A percentile compares a stretch with the other conserved stretches of the same genome.
Evolutionary conservation across 2,797 vertebrate genomes (phyloP).

Genomic region (Galaxias olidus): DNA sequence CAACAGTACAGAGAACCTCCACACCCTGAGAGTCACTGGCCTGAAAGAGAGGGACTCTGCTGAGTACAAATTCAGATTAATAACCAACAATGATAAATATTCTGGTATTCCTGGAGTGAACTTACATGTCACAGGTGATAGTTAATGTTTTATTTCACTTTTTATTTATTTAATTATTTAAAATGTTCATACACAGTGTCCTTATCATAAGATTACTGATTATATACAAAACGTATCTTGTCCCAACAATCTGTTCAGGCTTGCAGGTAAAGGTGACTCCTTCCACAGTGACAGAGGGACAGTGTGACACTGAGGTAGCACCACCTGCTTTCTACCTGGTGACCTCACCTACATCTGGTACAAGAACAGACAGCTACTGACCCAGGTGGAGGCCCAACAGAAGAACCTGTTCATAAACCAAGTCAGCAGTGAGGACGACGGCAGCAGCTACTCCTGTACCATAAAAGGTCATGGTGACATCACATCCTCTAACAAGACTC

Average conservation of each 20-base stretch:
- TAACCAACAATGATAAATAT: background rate
- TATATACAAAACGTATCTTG: too few relatives aligned
- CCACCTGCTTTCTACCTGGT: background rate
- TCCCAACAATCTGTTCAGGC: background rate
- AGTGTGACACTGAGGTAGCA: conserved; percentile 1
- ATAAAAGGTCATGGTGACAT: background rate
- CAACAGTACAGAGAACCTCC: background rate
- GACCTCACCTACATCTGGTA: conserved; percentile 17
- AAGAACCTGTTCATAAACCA: rapidly evolving
- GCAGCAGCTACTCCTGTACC: conserved; percentile 31
- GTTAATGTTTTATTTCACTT: too few relatives aligned
- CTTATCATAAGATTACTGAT: too few relatives aligned
- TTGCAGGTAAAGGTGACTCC: background rate
- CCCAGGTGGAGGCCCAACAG: too few relatives aligned
- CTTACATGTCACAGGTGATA: too few relatives aligned
- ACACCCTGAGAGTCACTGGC: too few relatives aligned
- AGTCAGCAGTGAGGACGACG: rapidly evolving
- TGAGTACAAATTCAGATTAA: background rate
- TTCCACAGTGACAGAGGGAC: background rate
- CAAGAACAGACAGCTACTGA: background rate
- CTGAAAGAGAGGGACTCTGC: background rate
- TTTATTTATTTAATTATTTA: too few relatives aligned
- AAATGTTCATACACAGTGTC: too few relatives aligned
- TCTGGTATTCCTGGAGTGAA: too few relatives aligned
- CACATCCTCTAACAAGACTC: conserved; percentile 16